phyloP scores from a whole-genome alignment of 1,140 invertebrate genomes.

The Zeugodacus cucurbitae region DNA sequence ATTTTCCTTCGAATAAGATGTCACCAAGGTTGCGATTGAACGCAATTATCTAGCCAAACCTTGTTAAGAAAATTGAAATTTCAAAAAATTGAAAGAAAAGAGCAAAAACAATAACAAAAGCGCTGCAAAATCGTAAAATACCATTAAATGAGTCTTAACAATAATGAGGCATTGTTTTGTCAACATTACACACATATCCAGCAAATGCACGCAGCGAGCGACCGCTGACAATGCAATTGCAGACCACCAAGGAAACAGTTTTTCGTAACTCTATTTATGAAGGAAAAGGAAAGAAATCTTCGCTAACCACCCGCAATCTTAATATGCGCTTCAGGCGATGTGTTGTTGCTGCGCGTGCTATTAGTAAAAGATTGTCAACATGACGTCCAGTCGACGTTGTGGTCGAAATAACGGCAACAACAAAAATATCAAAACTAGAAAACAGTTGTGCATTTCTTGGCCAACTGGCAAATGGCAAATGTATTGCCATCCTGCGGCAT shows the following conservation, averaged over 20 bases:
- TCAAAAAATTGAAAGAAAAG: not conserved
- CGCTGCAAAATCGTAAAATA: constrained; percentile 9
- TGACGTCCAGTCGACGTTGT: constrained; percentile 8
- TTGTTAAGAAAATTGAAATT: not conserved
- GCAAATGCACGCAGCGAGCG: not conserved
- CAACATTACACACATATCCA: not conserved
- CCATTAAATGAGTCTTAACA: constrained; percentile 26
- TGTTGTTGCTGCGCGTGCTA: constrained; percentile 1
- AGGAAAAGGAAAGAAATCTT: not conserved
- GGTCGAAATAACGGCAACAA: not conserved
- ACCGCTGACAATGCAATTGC: not conserved
- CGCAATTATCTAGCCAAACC: too few relatives aligned
- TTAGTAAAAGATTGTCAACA: constrained; percentile 16
- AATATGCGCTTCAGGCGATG: not conserved
- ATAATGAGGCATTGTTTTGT: constrained; percentile 31
- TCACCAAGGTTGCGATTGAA: not conserved
- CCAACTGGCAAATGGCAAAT: constrained; percentile 30
- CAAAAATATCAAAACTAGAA: not conserved
- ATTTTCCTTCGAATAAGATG: constrained; percentile 25
- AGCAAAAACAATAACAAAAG: not conserved
- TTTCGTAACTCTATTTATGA: not conserved
- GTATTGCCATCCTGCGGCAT: not conserved
- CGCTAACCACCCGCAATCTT: not conserved
- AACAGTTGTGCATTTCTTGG: not conserved
- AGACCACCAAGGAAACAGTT: not conserved